Percentiles rank a stretch among this genome's conserved stretches.
phyloP scores from a whole-genome alignment of 2,888 invertebrate genomes.

The Drosophila parthenogenetica region DNA sequence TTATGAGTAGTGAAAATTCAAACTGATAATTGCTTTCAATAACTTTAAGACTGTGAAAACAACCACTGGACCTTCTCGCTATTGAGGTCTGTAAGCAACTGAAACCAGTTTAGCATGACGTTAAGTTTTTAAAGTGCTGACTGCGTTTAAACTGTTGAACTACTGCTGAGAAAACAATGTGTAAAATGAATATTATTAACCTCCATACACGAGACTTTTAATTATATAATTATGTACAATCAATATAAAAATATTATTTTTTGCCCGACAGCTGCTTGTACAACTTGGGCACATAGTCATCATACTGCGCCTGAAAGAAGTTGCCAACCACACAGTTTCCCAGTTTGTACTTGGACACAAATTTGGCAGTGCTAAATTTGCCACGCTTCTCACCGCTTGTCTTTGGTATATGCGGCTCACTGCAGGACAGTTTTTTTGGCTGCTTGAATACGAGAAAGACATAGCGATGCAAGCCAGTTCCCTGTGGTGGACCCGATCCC shows the following conservation, averaged over 20 bases:
- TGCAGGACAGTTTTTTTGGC: slow-evolving; percentile 87
- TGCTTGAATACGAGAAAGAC: slow-evolving; percentile 92
- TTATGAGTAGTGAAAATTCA: not conserved
- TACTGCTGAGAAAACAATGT: slow-evolving; percentile 20
- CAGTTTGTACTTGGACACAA: slow-evolving; percentile 92
- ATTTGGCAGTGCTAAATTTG: slow-evolving; percentile 89
- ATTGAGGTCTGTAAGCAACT: slow-evolving; percentile 47
- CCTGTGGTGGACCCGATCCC: slow-evolving; percentile 94
- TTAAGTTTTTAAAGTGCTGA: slow-evolving; percentile 34
- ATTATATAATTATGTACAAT: slow-evolving; percentile 3
- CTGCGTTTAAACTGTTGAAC: slow-evolving; percentile 6
- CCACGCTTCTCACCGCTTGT: slow-evolving; percentile 86
- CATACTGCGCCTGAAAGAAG: slow-evolving; percentile 83
- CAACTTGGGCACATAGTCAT: slow-evolving; percentile 85
- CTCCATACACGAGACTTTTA: slow-evolving; percentile 15
- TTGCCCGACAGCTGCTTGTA: slow-evolving; percentile 87
- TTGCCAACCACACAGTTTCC: slow-evolving; percentile 86
- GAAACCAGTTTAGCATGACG: slow-evolving; percentile 61
- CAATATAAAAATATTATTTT: slow-evolving; percentile 16
- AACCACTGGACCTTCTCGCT: slow-evolving; percentile 10
- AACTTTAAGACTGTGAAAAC: not conserved
- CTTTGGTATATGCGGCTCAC: slow-evolving; percentile 85
- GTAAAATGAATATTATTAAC: slow-evolving; percentile 29
- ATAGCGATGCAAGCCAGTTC: slow-evolving; percentile 91
- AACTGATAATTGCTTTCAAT: slow-evolving; percentile 8